A percentile compares a stretch with the other conserved stretches of the same genome.
phyloP scores from a whole-genome alignment of 2,113 vertebrate species.

The Hemichromis elongatus region DNA sequence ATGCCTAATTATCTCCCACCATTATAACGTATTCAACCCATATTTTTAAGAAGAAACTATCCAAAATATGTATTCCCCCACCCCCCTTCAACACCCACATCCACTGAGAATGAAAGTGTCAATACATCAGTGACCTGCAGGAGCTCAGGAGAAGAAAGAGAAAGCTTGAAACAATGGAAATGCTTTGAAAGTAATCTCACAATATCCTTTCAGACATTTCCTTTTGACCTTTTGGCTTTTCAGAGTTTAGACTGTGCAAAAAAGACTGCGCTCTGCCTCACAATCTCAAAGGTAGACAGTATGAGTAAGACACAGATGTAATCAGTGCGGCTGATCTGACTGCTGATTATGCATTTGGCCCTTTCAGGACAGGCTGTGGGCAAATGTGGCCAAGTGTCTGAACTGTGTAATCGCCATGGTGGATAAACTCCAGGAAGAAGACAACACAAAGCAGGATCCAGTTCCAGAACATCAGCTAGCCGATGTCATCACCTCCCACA shows the following conservation, averaged over 20 bases:
- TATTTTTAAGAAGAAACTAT: background rate
- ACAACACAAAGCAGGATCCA: constrained; percentile 54
- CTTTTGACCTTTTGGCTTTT: constrained; percentile 5
- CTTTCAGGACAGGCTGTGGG: constrained; percentile 96
- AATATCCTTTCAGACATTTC: constrained; percentile 3
- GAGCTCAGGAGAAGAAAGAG: background rate
- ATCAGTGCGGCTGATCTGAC: background rate
- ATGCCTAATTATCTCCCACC: constrained; percentile 33
- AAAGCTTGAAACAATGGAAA: constrained; percentile 11
- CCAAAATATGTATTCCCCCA: background rate
- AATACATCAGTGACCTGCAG: background rate
- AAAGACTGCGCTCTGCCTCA: background rate
- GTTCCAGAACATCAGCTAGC: constrained; percentile 64
- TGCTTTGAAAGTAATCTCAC: background rate
- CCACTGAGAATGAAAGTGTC: background rate
- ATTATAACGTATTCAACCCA: constrained; percentile 1
- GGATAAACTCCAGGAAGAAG: constrained; percentile 86
- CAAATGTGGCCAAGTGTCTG: constrained; percentile 89
- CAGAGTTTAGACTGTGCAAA: background rate
- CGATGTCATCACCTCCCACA: constrained; percentile 76
- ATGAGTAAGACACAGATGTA: background rate
- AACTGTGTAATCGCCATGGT: constrained; percentile 94
- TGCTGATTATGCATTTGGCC: constrained; percentile 42
- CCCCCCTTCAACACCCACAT: background rate
- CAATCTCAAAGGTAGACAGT: background rate